Evolutionary conservation across 2,113 vertebrate genomes (phyloP), one percentile per base, ranked within the genome.

Genomic region (Oreocharis arfaki): DNA sequence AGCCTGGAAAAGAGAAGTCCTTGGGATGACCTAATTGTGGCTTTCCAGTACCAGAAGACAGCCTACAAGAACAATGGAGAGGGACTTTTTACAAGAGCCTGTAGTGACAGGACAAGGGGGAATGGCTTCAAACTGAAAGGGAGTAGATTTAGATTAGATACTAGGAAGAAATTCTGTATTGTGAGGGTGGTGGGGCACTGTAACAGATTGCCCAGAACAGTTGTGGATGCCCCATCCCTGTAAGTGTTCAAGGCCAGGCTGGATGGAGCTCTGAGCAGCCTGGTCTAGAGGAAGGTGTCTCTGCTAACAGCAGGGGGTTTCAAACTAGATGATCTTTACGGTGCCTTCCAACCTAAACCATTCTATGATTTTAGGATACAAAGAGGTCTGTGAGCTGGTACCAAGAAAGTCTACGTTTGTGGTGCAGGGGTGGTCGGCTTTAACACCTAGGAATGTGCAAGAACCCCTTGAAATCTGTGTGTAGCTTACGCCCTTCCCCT

Each of bases 21-120:
- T n/a, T 0, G 0, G 20, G 1, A 17, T 32, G 20, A 6, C 11
- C 33, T 39, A n/a, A 46, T 5, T 60, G 39, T 17, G 17, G 24
- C 47, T 20, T 75, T 53, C 30, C n/a, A 47, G 26, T 35, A 32
- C 21, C 55, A 41, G 26, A 76, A 55, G 6, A 7, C 30, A 47
- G 1, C 8, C n/a, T 53, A 41, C 30, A 69, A 46, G 46, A 68
- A 30, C 0, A 0, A 39, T 47, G 11, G 21, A 68, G 24, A 68
- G 9, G 20, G 61, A 47, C 30, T 32, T 75, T 68, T 26, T 27
- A 53, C 20, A 68, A 41, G 24, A 52, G 1, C 2, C 1, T 41
- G 20, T 18, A 18, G 19, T 22, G 47, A 41, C n/a, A 68, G 30
- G 46, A 68, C 24, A 41, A 32, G 30, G 9, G 5, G 26, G 26